phyloP scores from a whole-genome alignment of 2,113 vertebrate genomes.

The Glaucomys volans region DNA sequence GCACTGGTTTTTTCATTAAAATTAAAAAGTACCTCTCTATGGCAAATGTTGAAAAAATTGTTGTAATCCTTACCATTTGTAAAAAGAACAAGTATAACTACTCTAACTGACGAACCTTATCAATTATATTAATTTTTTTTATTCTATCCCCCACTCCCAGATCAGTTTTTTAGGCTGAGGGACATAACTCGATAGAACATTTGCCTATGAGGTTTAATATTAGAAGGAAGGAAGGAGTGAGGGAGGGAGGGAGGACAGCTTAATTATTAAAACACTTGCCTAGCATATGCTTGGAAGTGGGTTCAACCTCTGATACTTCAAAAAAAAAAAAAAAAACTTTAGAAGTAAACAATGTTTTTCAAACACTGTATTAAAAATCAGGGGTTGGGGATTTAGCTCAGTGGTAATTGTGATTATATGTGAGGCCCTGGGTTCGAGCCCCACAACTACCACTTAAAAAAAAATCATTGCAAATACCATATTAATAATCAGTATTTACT shows the following conservation, averaged over 20 bases:
- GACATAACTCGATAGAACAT: too few relatives aligned
- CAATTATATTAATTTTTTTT: constrained; percentile 89
- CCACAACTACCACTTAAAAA: too few relatives aligned
- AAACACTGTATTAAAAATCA: constrained; percentile 87
- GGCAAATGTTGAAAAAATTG: constrained; percentile 80
- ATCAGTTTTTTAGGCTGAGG: constrained; percentile 23
- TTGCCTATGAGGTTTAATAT: too few relatives aligned
- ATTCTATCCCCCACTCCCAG: constrained; percentile 84
- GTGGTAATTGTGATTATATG: too few relatives aligned
- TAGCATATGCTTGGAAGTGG: too few relatives aligned
- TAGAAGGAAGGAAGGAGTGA: too few relatives aligned
- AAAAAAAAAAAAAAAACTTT: too few relatives aligned
- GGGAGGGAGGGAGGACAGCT: too few relatives aligned
- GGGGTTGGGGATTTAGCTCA: too few relatives aligned
- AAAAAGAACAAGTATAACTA: constrained; percentile 93
- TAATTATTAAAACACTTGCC: too few relatives aligned
- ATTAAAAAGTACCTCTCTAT: constrained; percentile 74
- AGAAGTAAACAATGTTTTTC: constrained; percentile 77
- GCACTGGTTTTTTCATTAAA: constrained; percentile 82
- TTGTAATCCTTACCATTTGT: constrained; percentile 93
- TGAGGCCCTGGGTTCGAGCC: too few relatives aligned
- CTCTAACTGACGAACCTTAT: constrained; percentile 92
- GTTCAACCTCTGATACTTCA: too few relatives aligned
- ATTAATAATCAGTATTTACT: constrained; percentile 89
- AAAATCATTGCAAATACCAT: constrained; percentile 87